Evolutionary conservation across 2,797 vertebrate genomes (phyloP), one percentile per base, ranked within the genome.

Genomic region (Chromobotia macracanthus): DNA sequence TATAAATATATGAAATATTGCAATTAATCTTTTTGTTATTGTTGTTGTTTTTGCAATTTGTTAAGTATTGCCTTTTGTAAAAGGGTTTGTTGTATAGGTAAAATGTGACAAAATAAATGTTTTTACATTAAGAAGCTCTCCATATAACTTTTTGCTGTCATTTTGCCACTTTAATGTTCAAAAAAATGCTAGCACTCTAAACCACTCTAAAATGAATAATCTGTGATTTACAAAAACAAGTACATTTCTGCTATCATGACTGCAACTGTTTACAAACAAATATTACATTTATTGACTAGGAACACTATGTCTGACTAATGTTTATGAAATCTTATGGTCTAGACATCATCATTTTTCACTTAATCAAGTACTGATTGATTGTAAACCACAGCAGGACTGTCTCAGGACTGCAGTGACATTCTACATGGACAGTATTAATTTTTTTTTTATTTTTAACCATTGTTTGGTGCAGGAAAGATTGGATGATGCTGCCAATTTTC

Each of bases 61-160:
- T 94, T 89, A 93, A 94, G 86, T 93, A 91, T 93, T 94, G 94
- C 92, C 88, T 93, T 93, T 94, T 95, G 91, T 93, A 92, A 93
- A 94, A 94, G 91, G 92, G 92, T 79, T 84, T 90, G 92, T 91
- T 95, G 93, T 96, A 94, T 95, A 96, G 90, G 92, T 92, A 87
- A 94, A 95, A 95, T 91, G 93, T 94, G 94, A 95, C 90, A 96
- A 95, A 97, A 97, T 93, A 94, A 94, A 97, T 95, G 90, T 92
- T 92, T 93, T 95, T 93, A 92, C 92, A 91, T 93, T 91, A 90
- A 80, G 86, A 77, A 31, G 16, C 25, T 41, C 8, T 75, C 19
- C 41, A 66, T 78, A 50, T 63, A 58, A 68, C 31, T 28, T 76
- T 38, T 55, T 50, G 1, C 7, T 16, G n/a, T 53, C 8, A 18